Percentiles rank a stretch among this genome's conserved stretches.
phyloP scores from a whole-genome alignment of 2,797 vertebrate genomes.

The Furcifer pardalis region DNA sequence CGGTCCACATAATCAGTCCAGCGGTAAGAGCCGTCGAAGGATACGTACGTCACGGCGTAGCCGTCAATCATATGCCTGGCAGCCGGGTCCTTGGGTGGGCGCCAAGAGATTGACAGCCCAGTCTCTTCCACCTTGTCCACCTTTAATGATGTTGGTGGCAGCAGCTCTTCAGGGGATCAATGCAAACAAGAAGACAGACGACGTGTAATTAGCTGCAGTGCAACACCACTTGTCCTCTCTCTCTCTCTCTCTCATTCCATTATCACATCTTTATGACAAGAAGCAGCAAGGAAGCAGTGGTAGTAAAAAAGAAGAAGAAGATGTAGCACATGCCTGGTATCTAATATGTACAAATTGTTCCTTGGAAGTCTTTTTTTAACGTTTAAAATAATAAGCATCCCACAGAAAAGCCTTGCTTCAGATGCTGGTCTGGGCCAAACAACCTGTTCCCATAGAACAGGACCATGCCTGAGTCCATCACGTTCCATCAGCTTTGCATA shows the following conservation, averaged over 20 bases:
- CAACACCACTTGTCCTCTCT: slow-evolving; percentile 29
- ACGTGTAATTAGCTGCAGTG: slow-evolving; percentile 59
- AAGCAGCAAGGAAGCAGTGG: not conserved
- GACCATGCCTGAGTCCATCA: not conserved
- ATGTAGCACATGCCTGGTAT: not conserved
- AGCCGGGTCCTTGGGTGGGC: slow-evolving; percentile 78
- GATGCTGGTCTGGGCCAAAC: not conserved
- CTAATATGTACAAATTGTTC: not conserved
- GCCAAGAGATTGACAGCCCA: slow-evolving; percentile 94
- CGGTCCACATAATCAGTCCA: slow-evolving; percentile 92
- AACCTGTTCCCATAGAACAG: not conserved
- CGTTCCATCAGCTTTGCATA: not conserved
- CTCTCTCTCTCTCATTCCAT: not conserved
- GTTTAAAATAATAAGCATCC: not conserved
- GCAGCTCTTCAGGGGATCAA: slow-evolving; percentile 84
- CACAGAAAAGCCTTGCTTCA: not conserved
- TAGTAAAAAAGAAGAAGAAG: not conserved
- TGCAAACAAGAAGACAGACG: slow-evolving; percentile 69
- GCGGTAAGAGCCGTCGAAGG: slow-evolving; percentile 83
- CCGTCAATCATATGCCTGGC: slow-evolving; percentile 86
- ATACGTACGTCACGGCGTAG: slow-evolving; percentile 91
- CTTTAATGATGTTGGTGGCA: slow-evolving; percentile 92
- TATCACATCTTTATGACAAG: not conserved
- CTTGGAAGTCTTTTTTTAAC: not conserved
- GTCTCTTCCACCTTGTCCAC: slow-evolving; percentile 92